phyloP scores from a whole-genome alignment of 1,140 invertebrate species.

The Sweltsa coloradensis region DNA sequence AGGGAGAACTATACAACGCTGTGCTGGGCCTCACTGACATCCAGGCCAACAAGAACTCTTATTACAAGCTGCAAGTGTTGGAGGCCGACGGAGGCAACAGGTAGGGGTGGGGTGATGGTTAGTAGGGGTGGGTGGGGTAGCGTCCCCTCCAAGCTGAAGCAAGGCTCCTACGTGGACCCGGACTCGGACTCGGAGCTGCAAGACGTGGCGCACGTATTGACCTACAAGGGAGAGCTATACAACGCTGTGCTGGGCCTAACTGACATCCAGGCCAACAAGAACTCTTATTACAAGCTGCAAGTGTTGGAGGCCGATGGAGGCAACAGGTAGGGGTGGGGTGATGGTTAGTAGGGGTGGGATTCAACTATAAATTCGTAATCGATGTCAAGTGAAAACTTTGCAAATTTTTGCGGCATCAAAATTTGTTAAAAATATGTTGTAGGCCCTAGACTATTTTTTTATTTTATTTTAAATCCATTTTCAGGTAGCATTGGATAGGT shows the following conservation, averaged over 20 bases:
- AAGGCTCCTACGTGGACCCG: constrained; percentile 82
- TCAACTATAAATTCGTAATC: too few species aligned
- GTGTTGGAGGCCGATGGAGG: constrained; percentile 63
- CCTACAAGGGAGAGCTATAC: constrained; percentile 47
- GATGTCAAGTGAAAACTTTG: too few species aligned
- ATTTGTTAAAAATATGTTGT: too few species aligned
- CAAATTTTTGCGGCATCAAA: too few species aligned
- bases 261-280: constrained; percentile 75
- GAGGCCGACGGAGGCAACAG: constrained; percentile 54
- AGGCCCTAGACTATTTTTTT: too few species aligned
- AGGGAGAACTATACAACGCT: constrained; percentile 54
- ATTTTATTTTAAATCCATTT: too few species aligned
- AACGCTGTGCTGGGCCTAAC: constrained; percentile 70
- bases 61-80: constrained; percentile 87
- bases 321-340: constrained; percentile 45
- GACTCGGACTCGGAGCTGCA: constrained; percentile 74
- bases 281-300: constrained; percentile 94
- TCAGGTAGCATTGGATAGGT: too few species aligned
- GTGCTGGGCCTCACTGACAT: constrained; percentile 80
- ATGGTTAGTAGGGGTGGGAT: too few species aligned
- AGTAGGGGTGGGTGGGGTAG: too few species aligned
- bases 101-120: too few species aligned
- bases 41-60: constrained; percentile 79
- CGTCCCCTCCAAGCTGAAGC: constrained; percentile 55
- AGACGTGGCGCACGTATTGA: constrained; percentile 69